Conservation (phyloP, 2,113 vertebrate species). For the Pterophyllum scalare region DNA sequence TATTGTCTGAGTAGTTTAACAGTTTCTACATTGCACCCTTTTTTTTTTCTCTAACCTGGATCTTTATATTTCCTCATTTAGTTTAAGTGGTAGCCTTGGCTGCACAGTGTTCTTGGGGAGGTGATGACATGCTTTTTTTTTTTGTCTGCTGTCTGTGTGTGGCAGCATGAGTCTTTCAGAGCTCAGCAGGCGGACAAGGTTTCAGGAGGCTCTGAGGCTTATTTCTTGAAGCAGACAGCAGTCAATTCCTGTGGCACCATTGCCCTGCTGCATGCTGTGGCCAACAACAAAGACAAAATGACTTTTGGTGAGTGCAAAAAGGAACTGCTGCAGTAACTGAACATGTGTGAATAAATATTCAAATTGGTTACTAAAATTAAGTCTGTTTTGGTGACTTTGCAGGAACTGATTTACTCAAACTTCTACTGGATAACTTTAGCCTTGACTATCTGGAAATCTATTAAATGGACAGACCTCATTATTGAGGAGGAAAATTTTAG, state of each 20-base stretch:
- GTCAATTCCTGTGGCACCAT: slow-evolving; percentile 95
- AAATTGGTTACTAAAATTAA: neutral
- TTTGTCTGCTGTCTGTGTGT: neutral
- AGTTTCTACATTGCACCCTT: no score
- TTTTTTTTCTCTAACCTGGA: no score
- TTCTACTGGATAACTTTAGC: no score
- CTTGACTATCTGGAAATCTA: neutral
- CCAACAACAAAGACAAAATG: slow-evolving; percentile 91
- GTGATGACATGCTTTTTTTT: neutral
- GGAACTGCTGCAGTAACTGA: neutral
- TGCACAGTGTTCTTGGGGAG: neutral
- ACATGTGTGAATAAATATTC: neutral
- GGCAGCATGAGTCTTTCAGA: slow-evolving; percentile 93
- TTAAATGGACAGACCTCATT: neutral
- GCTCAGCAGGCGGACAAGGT: slow-evolving; percentile 88
- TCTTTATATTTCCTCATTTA: neutral
- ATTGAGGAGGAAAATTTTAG: no score
- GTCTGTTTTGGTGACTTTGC: neutral
- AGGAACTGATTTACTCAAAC: no score
- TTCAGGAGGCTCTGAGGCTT: slow-evolving; percentile 83
- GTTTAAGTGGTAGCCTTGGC: neutral
- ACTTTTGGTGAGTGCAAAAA: slow-evolving; percentile 86
- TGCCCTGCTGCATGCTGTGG: slow-evolving; percentile 91
- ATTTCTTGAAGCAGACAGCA: slow-evolving; percentile 94
- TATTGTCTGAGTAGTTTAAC: no score